Percentiles rank a stretch among this genome's conserved stretches.
Conservation (phyloP, 2,888 invertebrate species). For the Mythimna albipuncta region DNA sequence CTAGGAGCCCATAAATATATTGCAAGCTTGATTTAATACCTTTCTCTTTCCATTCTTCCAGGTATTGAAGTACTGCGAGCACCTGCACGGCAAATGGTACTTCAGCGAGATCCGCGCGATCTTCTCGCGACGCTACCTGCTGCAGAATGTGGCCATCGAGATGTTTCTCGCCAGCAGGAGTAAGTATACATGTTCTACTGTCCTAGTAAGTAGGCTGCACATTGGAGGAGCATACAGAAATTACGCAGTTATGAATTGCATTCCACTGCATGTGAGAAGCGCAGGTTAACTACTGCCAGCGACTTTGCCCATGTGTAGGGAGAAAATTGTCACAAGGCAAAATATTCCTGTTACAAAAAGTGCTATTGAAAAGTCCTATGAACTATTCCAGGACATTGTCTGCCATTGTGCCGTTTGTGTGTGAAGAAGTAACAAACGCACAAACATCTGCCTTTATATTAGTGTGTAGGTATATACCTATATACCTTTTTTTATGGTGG, state of each 20-base stretch:
- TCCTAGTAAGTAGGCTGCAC: neutral
- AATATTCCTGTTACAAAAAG: too few species aligned
- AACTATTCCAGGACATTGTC: too few species aligned
- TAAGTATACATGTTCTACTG: conserved; percentile 89
- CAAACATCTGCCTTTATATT: too few species aligned
- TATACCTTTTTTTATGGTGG: too few species aligned
- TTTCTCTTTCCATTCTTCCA: conserved; percentile 81
- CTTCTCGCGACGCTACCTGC: conserved; percentile 98
- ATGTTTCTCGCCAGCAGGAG: conserved; percentile 99
- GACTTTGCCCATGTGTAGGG: too few species aligned
- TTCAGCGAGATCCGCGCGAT: conserved; percentile 99
- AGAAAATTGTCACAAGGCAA: too few species aligned
- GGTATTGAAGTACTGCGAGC: conserved; percentile 99
- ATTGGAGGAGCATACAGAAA: neutral
- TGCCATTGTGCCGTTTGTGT: too few species aligned
- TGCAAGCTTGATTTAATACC: neutral
- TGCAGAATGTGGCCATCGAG: conserved; percentile 99
- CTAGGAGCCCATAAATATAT: neutral
- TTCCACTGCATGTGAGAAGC: too few species aligned
- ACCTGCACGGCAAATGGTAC: conserved; percentile 99
- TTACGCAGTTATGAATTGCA: neutral
- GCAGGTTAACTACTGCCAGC: too few species aligned
- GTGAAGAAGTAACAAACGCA: too few species aligned
- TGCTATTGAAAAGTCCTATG: too few species aligned
- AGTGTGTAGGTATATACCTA: too few species aligned